Evolutionary conservation across 2,113 vertebrate species (phyloP).

Genomic region (Myrmecophaga tridactyla): DNA sequence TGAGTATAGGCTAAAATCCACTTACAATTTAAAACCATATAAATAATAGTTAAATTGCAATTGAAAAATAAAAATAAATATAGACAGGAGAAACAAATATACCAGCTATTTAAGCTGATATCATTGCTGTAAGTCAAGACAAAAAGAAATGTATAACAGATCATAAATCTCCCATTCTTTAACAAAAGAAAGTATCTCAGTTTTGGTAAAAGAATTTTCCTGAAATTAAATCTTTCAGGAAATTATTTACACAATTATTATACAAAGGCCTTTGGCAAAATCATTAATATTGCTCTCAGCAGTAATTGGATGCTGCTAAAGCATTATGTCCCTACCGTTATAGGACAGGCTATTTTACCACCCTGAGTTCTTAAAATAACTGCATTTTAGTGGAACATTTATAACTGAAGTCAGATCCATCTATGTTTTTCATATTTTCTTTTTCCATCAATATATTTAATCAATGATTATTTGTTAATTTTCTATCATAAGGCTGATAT

Average conservation of each 20-base stretch:
- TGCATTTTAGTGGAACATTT: not conserved
- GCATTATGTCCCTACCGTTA: not conserved
- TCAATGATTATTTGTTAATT: not conserved
- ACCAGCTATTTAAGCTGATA: not conserved
- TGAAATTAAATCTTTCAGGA: not conserved
- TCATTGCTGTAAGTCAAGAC: not conserved
- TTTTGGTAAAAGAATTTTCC: not conserved
- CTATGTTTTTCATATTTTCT: not conserved
- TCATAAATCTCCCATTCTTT: no score
- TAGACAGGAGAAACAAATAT: not conserved
- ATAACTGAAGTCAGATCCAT: not conserved
- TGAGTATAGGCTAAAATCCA: not conserved
- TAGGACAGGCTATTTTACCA: not conserved
- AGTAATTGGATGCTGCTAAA: not conserved
- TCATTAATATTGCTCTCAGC: not conserved
- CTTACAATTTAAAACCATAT: not conserved
- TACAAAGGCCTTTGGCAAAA: not conserved
- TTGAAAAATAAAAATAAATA: not conserved
- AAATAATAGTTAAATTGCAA: not conserved
- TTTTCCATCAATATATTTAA: not conserved
- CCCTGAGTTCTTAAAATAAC: not conserved
- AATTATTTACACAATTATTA: not conserved
- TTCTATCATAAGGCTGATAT: not conserved
- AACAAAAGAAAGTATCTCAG: not conserved
- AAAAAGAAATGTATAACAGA: not conserved